Evolutionary conservation across 2,888 invertebrate genomes (phyloP).

Genomic region (Dascillus cervinus): DNA sequence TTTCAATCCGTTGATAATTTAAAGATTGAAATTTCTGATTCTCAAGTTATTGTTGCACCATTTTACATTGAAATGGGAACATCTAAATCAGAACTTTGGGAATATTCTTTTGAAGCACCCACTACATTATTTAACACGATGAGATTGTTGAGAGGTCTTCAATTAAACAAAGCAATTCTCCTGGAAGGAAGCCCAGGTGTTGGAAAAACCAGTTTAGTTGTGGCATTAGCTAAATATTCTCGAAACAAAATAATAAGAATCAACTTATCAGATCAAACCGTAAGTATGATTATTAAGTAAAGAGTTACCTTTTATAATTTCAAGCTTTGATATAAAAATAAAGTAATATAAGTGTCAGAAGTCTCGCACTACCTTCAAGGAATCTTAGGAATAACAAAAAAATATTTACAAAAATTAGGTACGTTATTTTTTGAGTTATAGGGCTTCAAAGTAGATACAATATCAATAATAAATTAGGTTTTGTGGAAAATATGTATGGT

Average conservation of each 20-base stretch:
- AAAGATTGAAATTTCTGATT: conserved; percentile 33
- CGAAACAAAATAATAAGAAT: conserved; percentile 83
- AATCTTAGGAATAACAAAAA: too few species aligned
- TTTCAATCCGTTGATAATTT: conserved; percentile 13
- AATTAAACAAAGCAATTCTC: conserved; percentile 85
- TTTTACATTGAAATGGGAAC: conserved; percentile 61
- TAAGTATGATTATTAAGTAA: too few species aligned
- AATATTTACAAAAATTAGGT: too few species aligned
- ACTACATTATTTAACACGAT: conserved; percentile 76
- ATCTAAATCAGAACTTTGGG: conserved; percentile 25
- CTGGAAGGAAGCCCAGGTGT: conserved; percentile 97
- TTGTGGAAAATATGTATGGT: too few species aligned
- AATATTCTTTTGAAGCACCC: conserved; percentile 68
- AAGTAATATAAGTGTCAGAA: too few species aligned
- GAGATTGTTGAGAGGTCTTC: conserved; percentile 79
- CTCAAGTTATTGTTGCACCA: conserved; percentile 66
- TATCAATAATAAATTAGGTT: too few species aligned
- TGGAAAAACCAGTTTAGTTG: conserved; percentile 93
- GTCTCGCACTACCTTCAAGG: too few species aligned
- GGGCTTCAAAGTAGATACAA: too few species aligned
- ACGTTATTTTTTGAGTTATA: too few species aligned
- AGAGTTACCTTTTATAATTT: too few species aligned
- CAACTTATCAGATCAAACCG: conserved; percentile 97
- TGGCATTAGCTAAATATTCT: conserved; percentile 77
- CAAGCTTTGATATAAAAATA: too few species aligned